phyloP scores from a whole-genome alignment of 1,140 invertebrate species.

The Mactra quadrangularis region DNA sequence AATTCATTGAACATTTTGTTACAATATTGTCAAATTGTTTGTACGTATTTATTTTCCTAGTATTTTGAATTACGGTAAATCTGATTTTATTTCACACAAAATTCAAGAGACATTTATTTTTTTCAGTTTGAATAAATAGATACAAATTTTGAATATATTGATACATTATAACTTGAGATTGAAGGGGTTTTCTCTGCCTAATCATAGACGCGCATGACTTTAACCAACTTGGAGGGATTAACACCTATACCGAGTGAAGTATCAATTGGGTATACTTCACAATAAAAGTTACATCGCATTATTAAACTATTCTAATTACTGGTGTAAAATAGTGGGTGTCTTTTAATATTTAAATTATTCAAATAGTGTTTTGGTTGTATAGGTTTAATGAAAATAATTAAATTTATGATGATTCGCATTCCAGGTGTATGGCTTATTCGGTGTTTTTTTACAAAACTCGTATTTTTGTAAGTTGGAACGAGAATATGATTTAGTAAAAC shows the following conservation, averaged over 20 bases:
- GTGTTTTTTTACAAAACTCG: not conserved
- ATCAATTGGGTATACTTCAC: not conserved
- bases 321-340: too few species aligned
- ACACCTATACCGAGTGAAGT: not conserved
- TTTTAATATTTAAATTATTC: not conserved
- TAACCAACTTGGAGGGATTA: slow-evolving; percentile 14
- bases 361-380: not conserved
- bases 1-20: not conserved
- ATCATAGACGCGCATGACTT: slow-evolving; percentile 30
- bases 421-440: not conserved
- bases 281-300: too few species aligned
- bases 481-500: too few species aligned
- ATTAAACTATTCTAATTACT: too few species aligned
- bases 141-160: slow-evolving; percentile 26
- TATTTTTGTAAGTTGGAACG: too few species aligned
- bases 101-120: slow-evolving; percentile 14
- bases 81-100: not conserved
- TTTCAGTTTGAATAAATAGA: slow-evolving; percentile 15
- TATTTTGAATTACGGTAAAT: slow-evolving; percentile 1
- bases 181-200: slow-evolving; percentile 14
- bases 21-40: not conserved
- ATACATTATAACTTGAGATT: slow-evolving; percentile 37
- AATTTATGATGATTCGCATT: not conserved
- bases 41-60: not conserved
- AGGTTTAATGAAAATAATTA: not conserved